Evolutionary conservation across 2,113 vertebrate species (phyloP).

Genomic region (Leptocoma aspasia): DNA sequence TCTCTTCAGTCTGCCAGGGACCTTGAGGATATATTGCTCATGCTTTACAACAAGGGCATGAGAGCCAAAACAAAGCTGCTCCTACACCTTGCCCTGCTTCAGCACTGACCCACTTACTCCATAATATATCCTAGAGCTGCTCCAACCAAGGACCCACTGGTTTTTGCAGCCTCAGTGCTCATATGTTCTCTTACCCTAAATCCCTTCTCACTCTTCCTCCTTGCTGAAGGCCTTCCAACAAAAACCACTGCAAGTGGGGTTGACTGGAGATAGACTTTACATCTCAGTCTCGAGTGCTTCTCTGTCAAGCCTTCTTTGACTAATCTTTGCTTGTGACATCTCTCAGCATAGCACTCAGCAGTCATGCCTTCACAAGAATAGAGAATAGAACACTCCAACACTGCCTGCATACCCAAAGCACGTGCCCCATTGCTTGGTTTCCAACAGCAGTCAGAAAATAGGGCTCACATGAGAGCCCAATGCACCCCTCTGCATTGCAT

Average conservation of each 20-base stretch:
- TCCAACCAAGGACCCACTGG: not conserved
- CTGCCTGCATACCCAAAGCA: not conserved
- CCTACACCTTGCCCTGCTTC: not conserved
- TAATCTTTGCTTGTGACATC: not conserved
- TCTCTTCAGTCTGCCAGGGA: not conserved
- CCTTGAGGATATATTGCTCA: not conserved
- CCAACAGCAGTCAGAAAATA: not conserved
- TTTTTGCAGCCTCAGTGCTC: not conserved
- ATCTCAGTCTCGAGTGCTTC: not conserved
- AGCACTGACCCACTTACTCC: not conserved
- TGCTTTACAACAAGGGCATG: not conserved
- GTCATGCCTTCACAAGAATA: not conserved
- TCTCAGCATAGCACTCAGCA: not conserved
- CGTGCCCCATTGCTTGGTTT: rapidly evolving
- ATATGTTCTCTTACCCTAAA: not conserved
- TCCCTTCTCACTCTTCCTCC: not conserved
- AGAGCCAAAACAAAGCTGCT: not conserved
- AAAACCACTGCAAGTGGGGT: not conserved
- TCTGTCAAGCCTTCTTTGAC: not conserved
- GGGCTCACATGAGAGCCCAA: not conserved
- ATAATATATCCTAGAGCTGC: not conserved
- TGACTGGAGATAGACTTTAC: not conserved
- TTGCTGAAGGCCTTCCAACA: not conserved
- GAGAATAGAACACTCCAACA: not conserved
- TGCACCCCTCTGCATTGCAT: not conserved